Percentiles rank a stretch among this genome's conserved stretches.
Evolutionary conservation across 2,888 invertebrate species (phyloP).

Genomic region (Euphydryas editha): DNA sequence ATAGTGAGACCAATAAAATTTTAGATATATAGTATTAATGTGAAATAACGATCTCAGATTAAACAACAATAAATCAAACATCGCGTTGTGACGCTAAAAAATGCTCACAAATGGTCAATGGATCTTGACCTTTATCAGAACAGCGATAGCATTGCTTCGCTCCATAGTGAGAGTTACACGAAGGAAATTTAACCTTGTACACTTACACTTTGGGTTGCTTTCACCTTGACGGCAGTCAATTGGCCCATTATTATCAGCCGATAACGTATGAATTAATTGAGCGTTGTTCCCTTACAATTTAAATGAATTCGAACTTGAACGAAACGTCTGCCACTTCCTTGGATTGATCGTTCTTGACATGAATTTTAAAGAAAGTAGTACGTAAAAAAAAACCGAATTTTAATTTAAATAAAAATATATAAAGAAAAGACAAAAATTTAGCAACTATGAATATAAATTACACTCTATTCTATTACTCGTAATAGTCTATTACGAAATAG

Average conservation of each 20-base stretch:
- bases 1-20: too few species aligned
- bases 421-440: too few species aligned
- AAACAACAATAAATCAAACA: neutral
- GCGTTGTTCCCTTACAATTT: neutral
- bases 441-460: too few species aligned
- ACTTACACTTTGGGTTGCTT: constrained; percentile 8
- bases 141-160: neutral
- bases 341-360: neutral
- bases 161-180: constrained; percentile 13
- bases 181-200: constrained; percentile 25
- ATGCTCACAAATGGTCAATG: neutral
- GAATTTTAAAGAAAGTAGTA: neutral
- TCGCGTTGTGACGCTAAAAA: neutral
- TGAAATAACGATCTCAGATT: too few species aligned
- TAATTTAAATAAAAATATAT: too few species aligned
- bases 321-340: neutral
- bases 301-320: constrained; percentile 8
- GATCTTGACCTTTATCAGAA: constrained; percentile 21
- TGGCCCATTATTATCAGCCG: neutral
- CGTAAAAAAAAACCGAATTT: neutral
- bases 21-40: too few species aligned
- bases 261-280: neutral
- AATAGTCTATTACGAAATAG: too few species aligned
- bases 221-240: constrained; percentile 16
- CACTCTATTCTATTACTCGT: too few species aligned